Percentiles rank a stretch among this genome's conserved stretches.
These are phyloP conservation scores for Nowickia ferox DNA, from an alignment of 2,888 invertebrate genomes.

Conservation along the genomic window DNA sequence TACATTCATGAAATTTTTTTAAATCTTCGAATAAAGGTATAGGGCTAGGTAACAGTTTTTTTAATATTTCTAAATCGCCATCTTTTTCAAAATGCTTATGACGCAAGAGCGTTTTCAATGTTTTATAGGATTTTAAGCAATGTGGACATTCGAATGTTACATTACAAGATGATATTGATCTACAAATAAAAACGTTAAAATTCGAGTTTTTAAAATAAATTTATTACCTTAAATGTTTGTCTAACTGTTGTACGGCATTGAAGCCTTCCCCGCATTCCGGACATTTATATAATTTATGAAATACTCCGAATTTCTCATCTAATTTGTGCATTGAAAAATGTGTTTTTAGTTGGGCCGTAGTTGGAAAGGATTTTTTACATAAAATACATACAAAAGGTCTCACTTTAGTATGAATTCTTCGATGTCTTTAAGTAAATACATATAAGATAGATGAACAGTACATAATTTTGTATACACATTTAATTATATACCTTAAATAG, in stretches of 20 bases:
- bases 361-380: slow-evolving; percentile 75
- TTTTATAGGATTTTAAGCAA: slow-evolving; percentile 66
- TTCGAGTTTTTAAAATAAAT: not conserved
- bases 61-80: slow-evolving; percentile 70
- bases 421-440: slow-evolving; percentile 73
- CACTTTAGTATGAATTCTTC: slow-evolving; percentile 74
- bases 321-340: slow-evolving; percentile 72
- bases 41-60: slow-evolving; percentile 71
- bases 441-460: not conserved
- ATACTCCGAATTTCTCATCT: slow-evolving; percentile 39
- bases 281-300: slow-evolving; percentile 66
- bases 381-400: slow-evolving; percentile 75
- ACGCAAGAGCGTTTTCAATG: slow-evolving; percentile 65
- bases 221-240: slow-evolving; percentile 73
- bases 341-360: slow-evolving; percentile 73
- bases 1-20: slow-evolving; percentile 62
- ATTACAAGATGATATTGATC: slow-evolving; percentile 1
- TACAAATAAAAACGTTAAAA: not conserved
- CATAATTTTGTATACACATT: not conserved
- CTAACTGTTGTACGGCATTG: slow-evolving; percentile 67
- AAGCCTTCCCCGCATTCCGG: slow-evolving; percentile 72
- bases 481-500: slow-evolving; percentile 75
- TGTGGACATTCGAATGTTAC: slow-evolving; percentile 66
- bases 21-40: slow-evolving; percentile 7
- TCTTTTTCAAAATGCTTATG: slow-evolving; percentile 73